Evolutionary conservation across 1,140 invertebrate genomes (phyloP).

Genomic region (roundworm (Caenorhabditis elegans)): DNA sequence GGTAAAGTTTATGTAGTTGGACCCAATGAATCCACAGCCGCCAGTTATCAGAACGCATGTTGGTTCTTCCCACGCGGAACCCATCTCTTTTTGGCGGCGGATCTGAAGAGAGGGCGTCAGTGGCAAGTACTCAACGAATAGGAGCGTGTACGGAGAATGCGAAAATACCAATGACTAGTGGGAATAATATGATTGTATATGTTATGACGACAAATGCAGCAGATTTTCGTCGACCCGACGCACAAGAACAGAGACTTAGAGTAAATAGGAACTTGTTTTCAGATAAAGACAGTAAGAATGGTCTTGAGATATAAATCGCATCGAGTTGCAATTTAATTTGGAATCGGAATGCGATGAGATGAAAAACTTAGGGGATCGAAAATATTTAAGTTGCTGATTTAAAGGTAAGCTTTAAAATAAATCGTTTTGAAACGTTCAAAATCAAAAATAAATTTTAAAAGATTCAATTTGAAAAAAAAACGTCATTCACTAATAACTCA

Average conservation of each 20-base stretch:
- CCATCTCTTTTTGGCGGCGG: background rate
- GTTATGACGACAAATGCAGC: background rate
- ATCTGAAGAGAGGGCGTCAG: background rate
- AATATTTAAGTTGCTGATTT: too few relatives aligned
- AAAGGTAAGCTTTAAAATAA: too few relatives aligned
- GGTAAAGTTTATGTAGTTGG: slow-evolving; percentile 64
- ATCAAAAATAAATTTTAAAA: too few relatives aligned
- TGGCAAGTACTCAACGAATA: background rate
- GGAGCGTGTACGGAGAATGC: background rate
- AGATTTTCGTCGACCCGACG: background rate
- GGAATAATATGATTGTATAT: background rate
- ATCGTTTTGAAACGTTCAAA: too few relatives aligned
- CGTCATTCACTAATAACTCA: too few relatives aligned
- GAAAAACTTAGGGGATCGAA: too few relatives aligned
- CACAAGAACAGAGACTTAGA: slow-evolving; percentile 11
- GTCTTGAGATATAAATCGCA: background rate
- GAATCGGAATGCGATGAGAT: too few relatives aligned
- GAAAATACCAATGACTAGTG: background rate
- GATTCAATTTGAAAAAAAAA: too few relatives aligned
- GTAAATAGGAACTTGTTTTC: background rate
- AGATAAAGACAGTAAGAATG: background rate
- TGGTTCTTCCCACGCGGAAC: slow-evolving; percentile 31
- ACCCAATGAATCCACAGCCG: slow-evolving; percentile 65
- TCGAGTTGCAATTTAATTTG: background rate
- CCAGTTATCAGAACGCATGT: slow-evolving; percentile 52